phyloP scores from a whole-genome alignment of 35 echinoderm and acorn worm species.

The Ophiothrix spiculata region DNA sequence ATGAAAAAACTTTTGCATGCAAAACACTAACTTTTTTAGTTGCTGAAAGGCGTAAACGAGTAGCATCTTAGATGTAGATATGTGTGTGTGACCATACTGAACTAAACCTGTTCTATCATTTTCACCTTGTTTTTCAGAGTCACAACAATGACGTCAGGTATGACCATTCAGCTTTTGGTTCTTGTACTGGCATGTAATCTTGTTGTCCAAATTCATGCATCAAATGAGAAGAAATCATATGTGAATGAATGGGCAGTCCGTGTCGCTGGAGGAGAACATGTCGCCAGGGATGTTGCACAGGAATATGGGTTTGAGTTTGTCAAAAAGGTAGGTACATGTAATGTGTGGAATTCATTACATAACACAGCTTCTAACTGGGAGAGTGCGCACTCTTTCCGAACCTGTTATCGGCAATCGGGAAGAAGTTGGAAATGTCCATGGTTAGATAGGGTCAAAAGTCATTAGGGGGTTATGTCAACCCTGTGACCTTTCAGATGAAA shows the following conservation, averaged over 20 bases:
- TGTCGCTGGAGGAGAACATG: constrained; percentile 44
- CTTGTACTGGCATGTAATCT: neutral
- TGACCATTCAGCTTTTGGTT: too few species aligned
- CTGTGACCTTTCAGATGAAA: neutral
- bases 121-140: too few species aligned
- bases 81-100: too few species aligned
- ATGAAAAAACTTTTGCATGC: too few species aligned
- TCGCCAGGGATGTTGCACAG: constrained; percentile 49
- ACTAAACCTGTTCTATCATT: too few species aligned
- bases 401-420: neutral
- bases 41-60: too few species aligned
- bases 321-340: constrained; percentile 32
- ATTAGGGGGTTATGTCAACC: neutral
- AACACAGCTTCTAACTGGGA: neutral
- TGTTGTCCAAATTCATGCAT: neutral
- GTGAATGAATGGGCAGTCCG: constrained; percentile 69
- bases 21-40: too few species aligned
- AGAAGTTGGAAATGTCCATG: too few species aligned
- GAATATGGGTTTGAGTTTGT: constrained; percentile 48
- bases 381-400: neutral
- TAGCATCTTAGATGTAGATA: too few species aligned
- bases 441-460: too few species aligned
- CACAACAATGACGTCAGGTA: too few species aligned
- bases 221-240: neutral
- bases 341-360: neutral